Evolutionary conservation across 1,140 invertebrate species (phyloP), one percentile per base, ranked within the genome.

Genomic region (Pogonus chalceus): DNA sequence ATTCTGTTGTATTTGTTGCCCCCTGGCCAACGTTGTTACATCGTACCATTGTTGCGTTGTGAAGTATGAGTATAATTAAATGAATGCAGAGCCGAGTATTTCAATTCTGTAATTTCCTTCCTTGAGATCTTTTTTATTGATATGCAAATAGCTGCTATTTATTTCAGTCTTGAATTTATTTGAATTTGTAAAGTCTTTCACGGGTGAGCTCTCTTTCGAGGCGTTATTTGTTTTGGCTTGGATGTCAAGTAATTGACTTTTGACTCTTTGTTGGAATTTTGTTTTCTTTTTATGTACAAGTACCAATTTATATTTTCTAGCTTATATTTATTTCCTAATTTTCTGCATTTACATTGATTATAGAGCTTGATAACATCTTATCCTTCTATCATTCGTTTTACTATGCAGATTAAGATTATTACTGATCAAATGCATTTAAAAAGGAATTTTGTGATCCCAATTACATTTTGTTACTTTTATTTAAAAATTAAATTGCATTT

Each of bases 21-120:
- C 26, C 26, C 7, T 43, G 37, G 37, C 37, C 7, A 4, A 18
- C 37, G 3, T 14, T 31, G 26, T 14, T 31, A 43, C 3, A 7
- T 9, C 3, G 7, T 12, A 7, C 37, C 37, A 43, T 43, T 43
- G 37, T 43, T n/a, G n/a, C 37, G 9, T 18, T 12, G 4, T 9
- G 37, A 43, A 16, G 37, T 43, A 43, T 43, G 37, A 43, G 37
- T 43, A 16, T 43, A 43, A 43, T 43, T 9, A 43, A 43, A 43
- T 43, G 7, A 43, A 43, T 16, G 37, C 18, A 4, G 37, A 18
- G 7, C 18, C 37, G 18, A 43, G 37, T 43, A 43, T 43, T 43
- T 43, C 37, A 43, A 43, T 43, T 43, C 37, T 3, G 37, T 43
- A 43, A 43, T 43, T 43, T 43, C 37, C 37, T 43, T n/a, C 18